Evolutionary conservation across 2,888 invertebrate species (phyloP).

Genomic region (Spilosoma lubricipeda): DNA sequence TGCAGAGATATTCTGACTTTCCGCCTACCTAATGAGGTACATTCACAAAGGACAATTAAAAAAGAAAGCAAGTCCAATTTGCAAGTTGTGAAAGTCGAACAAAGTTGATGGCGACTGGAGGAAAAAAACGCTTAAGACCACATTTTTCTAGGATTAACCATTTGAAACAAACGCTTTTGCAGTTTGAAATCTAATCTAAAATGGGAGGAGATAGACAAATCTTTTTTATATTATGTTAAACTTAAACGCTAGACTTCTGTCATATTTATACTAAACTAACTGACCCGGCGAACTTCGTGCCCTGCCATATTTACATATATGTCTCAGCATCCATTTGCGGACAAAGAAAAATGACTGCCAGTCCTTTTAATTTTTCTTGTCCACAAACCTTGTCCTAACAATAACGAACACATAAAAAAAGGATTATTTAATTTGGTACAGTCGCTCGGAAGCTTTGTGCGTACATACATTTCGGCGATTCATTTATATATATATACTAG

Average conservation of each 20-base stretch:
- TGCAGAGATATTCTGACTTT: conserved; percentile 4
- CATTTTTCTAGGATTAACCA: conserved; percentile 30
- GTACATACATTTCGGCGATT: too few species aligned
- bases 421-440: too few species aligned
- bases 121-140: conserved; percentile 17
- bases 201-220: not conserved
- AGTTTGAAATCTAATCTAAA: conserved; percentile 22
- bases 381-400: too few species aligned
- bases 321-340: too few species aligned
- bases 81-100: conserved; percentile 34
- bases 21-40: conserved; percentile 19
- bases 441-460: too few species aligned
- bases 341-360: too few species aligned
- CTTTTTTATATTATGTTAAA: not conserved
- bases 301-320: too few species aligned
- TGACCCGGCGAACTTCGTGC: too few species aligned
- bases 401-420: too few species aligned
- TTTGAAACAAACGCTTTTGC: conserved; percentile 23
- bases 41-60: conserved; percentile 31
- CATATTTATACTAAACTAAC: too few species aligned
- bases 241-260: not conserved
- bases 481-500: too few species aligned
- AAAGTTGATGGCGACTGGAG: conserved; percentile 16
- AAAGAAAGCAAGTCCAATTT: conserved; percentile 36
- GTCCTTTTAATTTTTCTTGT: too few species aligned